A percentile compares a stretch with the other conserved stretches of the same genome.
phyloP scores from a whole-genome alignment of 2,113 vertebrate species.

The Pantherophis guttatus region DNA sequence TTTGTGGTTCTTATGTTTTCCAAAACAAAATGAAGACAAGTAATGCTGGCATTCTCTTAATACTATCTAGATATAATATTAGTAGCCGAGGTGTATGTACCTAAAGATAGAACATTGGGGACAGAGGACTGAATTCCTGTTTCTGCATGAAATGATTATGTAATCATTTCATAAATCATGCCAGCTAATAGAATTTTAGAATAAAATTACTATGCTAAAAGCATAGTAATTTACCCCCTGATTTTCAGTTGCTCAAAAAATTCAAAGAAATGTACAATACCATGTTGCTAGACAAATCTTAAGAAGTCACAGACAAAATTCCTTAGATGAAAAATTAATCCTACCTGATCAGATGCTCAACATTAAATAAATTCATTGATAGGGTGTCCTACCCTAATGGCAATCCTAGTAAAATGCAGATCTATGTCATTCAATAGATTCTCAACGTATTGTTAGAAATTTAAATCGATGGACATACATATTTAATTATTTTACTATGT shows the following conservation, averaged over 20 bases:
- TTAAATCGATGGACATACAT: neutral
- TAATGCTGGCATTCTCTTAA: neutral
- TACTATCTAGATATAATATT: neutral
- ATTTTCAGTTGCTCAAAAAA: neutral
- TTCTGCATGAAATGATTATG: neutral
- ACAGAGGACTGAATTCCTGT: neutral
- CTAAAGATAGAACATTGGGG: neutral
- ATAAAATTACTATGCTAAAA: neutral
- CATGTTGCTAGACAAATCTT: neutral
- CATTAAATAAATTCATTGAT: neutral
- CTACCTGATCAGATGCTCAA: neutral
- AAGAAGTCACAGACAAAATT: neutral
- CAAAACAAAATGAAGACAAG: too few relatives aligned
- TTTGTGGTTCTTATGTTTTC: neutral
- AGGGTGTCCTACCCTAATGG: neutral
- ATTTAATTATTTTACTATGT: neutral
- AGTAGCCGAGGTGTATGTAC: neutral
- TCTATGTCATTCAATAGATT: neutral
- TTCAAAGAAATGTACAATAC: neutral
- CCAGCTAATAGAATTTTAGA: neutral
- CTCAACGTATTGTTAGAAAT: neutral
- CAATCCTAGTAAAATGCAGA: neutral
- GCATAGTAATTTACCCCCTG: neutral
- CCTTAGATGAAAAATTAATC: neutral
- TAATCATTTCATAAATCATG: neutral